Base-by-base conservation (phyloP, 2,113 vertebrate genomes). In the Lipophrys pholis region DNA sequence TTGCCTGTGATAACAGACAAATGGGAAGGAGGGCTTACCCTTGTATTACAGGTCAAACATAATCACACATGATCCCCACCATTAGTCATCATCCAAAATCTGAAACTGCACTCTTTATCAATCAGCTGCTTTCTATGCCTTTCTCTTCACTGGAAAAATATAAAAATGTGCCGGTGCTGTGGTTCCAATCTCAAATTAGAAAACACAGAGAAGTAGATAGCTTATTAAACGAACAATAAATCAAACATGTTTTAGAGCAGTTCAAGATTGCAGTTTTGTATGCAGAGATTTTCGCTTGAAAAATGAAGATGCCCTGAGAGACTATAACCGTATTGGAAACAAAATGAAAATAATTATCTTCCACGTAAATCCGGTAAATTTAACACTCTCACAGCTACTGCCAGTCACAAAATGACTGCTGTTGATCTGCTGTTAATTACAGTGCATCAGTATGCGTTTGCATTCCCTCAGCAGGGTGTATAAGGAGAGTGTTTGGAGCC, bases 1-100 rank as follows among this genome's bases (percentile, higher is more conserved):
- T 96, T 93, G 93, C 69, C 59, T 64, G 38, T 72, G 74, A 82
- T 74, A 82, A 95, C 93, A 94, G 93, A 94, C 94, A 93, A 94
- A 78, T 65, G 61, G 53, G 70, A 59, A 1, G 68, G 38, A 40
- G 76, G 59, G 69, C 57, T 78, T 66, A 61, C 92, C 94, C 94
- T 94, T 69, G 77, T 74, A 51, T 57, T 48, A 91, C 94, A 92
- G 94, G 95, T 95, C 95, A 95, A 59, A 87, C 71, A 83, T 90
- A 83, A 88, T 86, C 76, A 79, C 84, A 61, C 64, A 83, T 83
- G 72, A 90, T 79, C 61, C 72, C 81, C 72, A 30, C 69, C 82
- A 89, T 87, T 84, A 76, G 75, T 89, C 86, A 88, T 62, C 63
- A 69, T 86, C 83, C 73, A 65, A 58, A 75, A 35, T 70, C 43